Base-by-base conservation (phyloP, 2,888 invertebrate species). In the Cosmopolites sordidus region DNA sequence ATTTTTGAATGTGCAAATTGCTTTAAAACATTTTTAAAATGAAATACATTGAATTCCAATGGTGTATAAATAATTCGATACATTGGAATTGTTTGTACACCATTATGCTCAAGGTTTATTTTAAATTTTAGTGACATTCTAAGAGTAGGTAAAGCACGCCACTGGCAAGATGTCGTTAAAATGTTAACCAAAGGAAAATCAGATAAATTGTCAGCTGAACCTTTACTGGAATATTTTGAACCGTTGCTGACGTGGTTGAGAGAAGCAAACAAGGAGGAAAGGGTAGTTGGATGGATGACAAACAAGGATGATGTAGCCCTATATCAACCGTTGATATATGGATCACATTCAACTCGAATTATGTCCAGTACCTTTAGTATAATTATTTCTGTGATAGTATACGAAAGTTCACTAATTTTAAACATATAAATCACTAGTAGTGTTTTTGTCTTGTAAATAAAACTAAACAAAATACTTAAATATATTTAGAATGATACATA, bases 181-280 rank as follows among this genome's bases (percentile, higher is more conserved):
- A 78, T 78, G 56, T 73, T 91, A 71, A 90, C 89, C 0, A 76
- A 81, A 51, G 87, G 87, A 0, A 80, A 80, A 62, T 82, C 83
- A 0, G 86, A 86, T 63, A 77, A 83, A 60, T 79, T 93, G 67
- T 87, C 89, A 33, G 86, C 89, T 0, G 81, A 83, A 59, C 81
- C 92, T 0, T 77, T 94, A 62, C 75, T 90, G 27, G 83, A 85
- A 70, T 94, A 92, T 69, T 94, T 92, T 73, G 78, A 86, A 58
- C 93, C 92, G 0, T 73, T 94, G 12, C 78, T 82, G 56, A 75
- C 83, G 0, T 94, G 90, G 89, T 77, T 94, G 0, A 80, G 84
- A 48, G 81, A 84, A 1, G 84, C 88, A 66, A 89, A 90, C 64
- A 76, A 83, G 27, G 82, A 84, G 59, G 86, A 86, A 63, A 78